phyloP scores from a whole-genome alignment of 2,797 vertebrate genomes.

The Sebastes hubbsi region DNA sequence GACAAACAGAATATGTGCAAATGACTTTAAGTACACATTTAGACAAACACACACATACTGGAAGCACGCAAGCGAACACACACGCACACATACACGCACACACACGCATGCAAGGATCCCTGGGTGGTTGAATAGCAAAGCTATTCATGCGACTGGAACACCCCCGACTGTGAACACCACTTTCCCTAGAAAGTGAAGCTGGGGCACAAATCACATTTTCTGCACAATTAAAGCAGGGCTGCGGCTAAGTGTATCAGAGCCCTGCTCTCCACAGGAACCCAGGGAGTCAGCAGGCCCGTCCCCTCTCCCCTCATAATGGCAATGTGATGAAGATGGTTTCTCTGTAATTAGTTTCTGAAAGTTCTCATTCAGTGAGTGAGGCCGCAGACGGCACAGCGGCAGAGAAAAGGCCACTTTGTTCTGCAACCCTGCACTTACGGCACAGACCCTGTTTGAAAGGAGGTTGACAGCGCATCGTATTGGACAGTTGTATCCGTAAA shows the following conservation, averaged over 20 bases:
- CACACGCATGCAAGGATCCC: conserved; percentile 51
- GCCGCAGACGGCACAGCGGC: conserved; percentile 56
- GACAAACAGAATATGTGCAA: conserved; percentile 63
- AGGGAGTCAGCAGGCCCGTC: conserved; percentile 75
- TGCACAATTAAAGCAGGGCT: conserved; percentile 87
- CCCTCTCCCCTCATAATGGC: conserved; percentile 78
- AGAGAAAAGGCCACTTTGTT: conserved; percentile 72
- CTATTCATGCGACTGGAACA: conserved; percentile 80
- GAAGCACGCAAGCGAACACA: conserved; percentile 15
- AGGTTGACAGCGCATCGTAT: conserved; percentile 37
- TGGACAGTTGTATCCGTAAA: conserved; percentile 24
- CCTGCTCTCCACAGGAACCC: conserved; percentile 70
- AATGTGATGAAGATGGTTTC: conserved; percentile 86
- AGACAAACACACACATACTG: conserved; percentile 32
- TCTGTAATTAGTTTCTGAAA: conserved; percentile 86
- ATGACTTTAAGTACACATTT: conserved; percentile 56
- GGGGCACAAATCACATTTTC: conserved; percentile 88
- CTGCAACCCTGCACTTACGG: conserved; percentile 62
- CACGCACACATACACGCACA: conserved; percentile 25
- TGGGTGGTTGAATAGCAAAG: conserved; percentile 78
- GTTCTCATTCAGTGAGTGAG: conserved; percentile 78
- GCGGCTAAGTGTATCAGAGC: conserved; percentile 81
- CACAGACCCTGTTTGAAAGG: conserved; percentile 48
- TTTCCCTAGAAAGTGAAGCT: conserved; percentile 83
- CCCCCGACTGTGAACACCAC: conserved; percentile 80